Evolutionary conservation across 2,113 vertebrate genomes (phyloP).

Genomic region (Rhabdornis inornatus): DNA sequence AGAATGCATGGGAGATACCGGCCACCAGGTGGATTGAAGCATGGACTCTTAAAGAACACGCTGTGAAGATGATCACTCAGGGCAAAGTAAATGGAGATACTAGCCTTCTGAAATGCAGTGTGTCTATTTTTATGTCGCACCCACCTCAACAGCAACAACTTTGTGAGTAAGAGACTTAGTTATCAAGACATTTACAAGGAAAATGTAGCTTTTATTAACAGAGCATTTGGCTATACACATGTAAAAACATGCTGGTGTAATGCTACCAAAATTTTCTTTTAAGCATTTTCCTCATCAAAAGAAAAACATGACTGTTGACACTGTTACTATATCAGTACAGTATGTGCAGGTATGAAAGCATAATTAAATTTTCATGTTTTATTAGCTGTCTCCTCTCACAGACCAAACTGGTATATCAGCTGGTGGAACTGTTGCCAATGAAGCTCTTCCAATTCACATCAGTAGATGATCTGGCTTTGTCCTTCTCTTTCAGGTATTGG

Average conservation of each 20-base stretch:
- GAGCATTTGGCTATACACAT: rapidly evolving
- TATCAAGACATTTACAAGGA: neutral
- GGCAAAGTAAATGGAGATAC: no score
- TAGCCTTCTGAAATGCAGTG: no score
- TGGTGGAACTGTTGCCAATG: neutral
- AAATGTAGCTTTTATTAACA: neutral
- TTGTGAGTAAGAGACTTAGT: neutral
- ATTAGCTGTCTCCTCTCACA: neutral
- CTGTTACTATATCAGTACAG: neutral
- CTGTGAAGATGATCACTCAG: no score
- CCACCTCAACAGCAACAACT: no score
- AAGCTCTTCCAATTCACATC: neutral
- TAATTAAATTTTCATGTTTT: constrained; percentile 18
- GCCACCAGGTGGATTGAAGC: no score
- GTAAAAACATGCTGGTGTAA: neutral
- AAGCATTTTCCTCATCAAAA: constrained; percentile 86
- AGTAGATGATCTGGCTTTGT: neutral
- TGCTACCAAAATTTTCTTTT: neutral
- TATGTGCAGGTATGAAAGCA: neutral
- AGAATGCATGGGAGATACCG: no score
- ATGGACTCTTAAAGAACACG: no score
- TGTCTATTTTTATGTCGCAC: no score
- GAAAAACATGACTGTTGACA: neutral
- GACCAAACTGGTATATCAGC: neutral
- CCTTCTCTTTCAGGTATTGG: neutral